Conservation (phyloP, 2,888 invertebrate genomes). For the Eumacrocentrus americanus region DNA sequence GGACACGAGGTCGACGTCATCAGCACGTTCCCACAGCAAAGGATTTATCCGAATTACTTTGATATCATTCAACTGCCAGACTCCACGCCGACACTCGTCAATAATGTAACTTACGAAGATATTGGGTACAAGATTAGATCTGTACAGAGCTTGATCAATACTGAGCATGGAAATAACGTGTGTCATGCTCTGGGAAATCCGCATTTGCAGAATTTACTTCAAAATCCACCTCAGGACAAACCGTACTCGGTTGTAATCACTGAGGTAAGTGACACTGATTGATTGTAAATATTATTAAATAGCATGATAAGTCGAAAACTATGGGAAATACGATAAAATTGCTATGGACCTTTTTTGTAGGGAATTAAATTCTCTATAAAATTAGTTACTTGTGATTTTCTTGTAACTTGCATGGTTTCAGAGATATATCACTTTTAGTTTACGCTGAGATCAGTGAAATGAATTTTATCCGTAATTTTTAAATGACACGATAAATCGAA, state of each 20-base stretch:
- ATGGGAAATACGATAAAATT: no score
- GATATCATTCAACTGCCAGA: slow-evolving; percentile 49
- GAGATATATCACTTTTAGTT: no score
- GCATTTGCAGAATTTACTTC: slow-evolving; percentile 43
- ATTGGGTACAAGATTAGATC: not conserved
- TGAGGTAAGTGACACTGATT: slow-evolving; percentile 41
- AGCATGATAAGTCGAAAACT: no score
- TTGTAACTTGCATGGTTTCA: no score
- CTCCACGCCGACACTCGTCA: slow-evolving; percentile 32
- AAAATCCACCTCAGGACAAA: slow-evolving; percentile 44
- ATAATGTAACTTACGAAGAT: slow-evolving; percentile 42
- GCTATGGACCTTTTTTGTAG: no score
- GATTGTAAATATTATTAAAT: no score
- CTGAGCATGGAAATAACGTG: slow-evolving; percentile 34
- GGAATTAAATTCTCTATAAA: no score
- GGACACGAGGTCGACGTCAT: slow-evolving; percentile 62
- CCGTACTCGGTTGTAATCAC: slow-evolving; percentile 48
- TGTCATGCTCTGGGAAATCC: slow-evolving; percentile 40
- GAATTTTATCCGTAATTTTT: no score
- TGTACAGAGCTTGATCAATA: slow-evolving; percentile 36
- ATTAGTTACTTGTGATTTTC: no score
- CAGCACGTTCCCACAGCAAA: slow-evolving; percentile 54
- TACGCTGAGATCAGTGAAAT: no score
- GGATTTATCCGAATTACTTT: slow-evolving; percentile 50
- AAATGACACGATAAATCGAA: no score